Evolutionary conservation across 1,140 invertebrate species (phyloP), one percentile per base, ranked within the genome.

Genomic region (Hylyphantes graminicola): DNA sequence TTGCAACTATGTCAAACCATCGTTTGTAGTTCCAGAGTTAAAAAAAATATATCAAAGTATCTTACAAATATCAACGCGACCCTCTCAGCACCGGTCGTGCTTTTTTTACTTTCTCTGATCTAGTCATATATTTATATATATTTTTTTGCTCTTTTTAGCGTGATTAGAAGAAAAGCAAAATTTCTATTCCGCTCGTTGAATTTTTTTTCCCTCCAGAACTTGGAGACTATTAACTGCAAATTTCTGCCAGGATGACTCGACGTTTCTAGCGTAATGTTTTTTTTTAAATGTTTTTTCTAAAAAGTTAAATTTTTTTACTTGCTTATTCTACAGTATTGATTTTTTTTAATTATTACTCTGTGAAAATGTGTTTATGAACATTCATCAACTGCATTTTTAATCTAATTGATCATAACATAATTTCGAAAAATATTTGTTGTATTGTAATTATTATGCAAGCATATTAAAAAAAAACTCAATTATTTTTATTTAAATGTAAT

Each of bases 141-240:
- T 73, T 83, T 63, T 82, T 82, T 73, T 64, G 73, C 68, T 21
- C 50, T 74, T 35, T 19, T 75, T 75, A 61, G 72, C 68, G 21
- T 83, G 80, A 83, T 83, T 83, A 83, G 80, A 74, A 75, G 80
- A 57, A 72, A 57, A 73, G 59, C 57, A 11, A 63, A 72, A 64
- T 81, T 81, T 73, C 67, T 80, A 50, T 73, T 81, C 51, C 59
- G 19, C 72, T 81, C 70, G 64, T 74, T 11, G 13, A 10, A 50
- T 35, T 65, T 83, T 83, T 65, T 73, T 55, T 63, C 53, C 53
- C 73, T 81, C 59, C 54, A 17, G 55, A 50, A 81, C 50, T 81
- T 50, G 70, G 75, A 54, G 70, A 21, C 74, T 83, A 83, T 83
- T 83, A 83, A 83, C 80, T 83, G 70, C n/a, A 53, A 67, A 83